Evolutionary conservation across 23 tunicate species (phyloP), one percentile per base, ranked within the genome.

Genomic region (Halocynthia aurantium): DNA sequence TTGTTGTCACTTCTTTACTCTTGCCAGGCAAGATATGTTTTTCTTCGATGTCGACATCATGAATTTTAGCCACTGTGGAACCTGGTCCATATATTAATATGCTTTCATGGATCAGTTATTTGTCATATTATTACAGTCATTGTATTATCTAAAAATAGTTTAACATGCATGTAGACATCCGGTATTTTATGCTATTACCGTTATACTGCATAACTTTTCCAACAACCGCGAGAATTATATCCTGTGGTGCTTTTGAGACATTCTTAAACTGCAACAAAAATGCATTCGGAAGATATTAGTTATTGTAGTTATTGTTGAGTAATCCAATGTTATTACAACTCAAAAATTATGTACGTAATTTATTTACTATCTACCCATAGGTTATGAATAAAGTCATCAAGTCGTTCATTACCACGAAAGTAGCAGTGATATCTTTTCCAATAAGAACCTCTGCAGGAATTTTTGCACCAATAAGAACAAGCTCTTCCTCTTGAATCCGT

Each of bases 181-280:
- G 44, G 44, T 31, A 31, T 31, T 31, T 31, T 31, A 31, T 31
- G 44, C 1, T 31, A 81, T 77, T 31, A 91, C 97, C 97, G 73
- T 91, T 91, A 73, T 91, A 91, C 52, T 91, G 97, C 86, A 85
- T 84, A n/a, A 78, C 61, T 75, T 91, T 91, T 22, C 80, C 90
- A 10, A 85, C 97, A 22, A 81, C 82, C 61, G 81, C 72, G 22
- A 91, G 15, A 77, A 76, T 81, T 8, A 85, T 71, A 7, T 55
- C 70, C 76, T 77, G 84, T 7, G 83, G 13, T 44, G 69, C 58
- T 44, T 81, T 81, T 31, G 82, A 73, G 15, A 77, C 15, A 72
- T 85, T 91, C n/a, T 82, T 83, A 19, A 91, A 15, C 97, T 91
- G 76, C 17, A 71, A 31, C 44, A 31, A 31, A 31, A 31, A 31